A percentile compares a stretch with the other conserved stretches of the same genome.
Evolutionary conservation across 2,797 vertebrate genomes (phyloP).

Genomic region (Babyrousa celebensis): DNA sequence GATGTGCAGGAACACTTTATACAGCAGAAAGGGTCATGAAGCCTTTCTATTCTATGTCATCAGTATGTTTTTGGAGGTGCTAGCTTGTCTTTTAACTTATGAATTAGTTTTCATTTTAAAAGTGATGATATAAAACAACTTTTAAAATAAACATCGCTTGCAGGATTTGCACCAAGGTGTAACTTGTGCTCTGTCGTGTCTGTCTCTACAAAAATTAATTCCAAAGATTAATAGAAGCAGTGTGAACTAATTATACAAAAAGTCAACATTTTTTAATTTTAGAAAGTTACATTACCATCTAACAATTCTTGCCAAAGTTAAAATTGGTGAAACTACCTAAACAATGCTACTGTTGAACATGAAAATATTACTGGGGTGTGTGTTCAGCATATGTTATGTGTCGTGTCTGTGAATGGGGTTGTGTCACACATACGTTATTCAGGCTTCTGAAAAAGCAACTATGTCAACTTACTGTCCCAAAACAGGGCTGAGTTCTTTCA

Average conservation of each 20-base stretch:
- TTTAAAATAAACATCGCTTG: not conserved
- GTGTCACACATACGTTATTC: not conserved
- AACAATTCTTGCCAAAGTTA: conserved; percentile 56
- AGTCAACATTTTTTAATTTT: conserved; percentile 32
- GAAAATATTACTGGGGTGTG: not conserved
- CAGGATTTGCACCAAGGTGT: not conserved
- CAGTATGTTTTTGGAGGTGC: not conserved
- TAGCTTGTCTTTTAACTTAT: conserved; percentile 4
- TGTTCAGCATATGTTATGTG: not conserved
- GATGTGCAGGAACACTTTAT: not conserved
- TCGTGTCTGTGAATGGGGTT: not conserved
- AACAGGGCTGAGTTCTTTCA: conserved; percentile 87
- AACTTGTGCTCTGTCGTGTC: not conserved
- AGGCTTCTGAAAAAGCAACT: not conserved
- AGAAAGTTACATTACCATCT: conserved; percentile 57
- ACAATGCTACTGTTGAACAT: conserved; percentile 16
- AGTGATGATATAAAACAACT: not conserved
- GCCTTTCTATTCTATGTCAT: not conserved
- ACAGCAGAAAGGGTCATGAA: not conserved
- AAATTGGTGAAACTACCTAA: conserved; percentile 19
- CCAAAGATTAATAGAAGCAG: not conserved
- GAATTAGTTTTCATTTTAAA: conserved; percentile 49
- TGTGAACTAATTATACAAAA: not conserved
- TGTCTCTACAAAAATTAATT: not conserved
- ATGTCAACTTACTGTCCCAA: conserved; percentile 85